These are phyloP conservation scores for Ranitomeya imitator DNA, from an alignment of 2,113 vertebrate species.

Conservation along the genomic window DNA sequence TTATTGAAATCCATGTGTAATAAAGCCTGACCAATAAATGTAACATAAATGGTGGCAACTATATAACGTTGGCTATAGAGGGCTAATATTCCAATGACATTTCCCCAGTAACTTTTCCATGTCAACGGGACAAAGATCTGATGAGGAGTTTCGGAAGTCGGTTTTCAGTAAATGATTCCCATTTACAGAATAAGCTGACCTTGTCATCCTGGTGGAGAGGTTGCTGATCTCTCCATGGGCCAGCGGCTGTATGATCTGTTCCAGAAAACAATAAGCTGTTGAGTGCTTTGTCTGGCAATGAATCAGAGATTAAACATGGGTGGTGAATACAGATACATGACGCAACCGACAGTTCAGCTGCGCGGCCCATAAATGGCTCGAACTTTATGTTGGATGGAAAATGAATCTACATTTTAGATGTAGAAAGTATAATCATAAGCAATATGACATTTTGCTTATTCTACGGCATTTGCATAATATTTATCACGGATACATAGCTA, in stretches of 20 bases:
- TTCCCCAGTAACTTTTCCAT: too few relatives aligned
- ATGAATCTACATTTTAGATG: not conserved
- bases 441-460: too few relatives aligned
- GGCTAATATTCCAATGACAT: too few relatives aligned
- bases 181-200: constrained; percentile 2
- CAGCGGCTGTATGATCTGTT: not conserved
- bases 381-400: not conserved
- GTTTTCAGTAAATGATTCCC: not conserved
- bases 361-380: not conserved
- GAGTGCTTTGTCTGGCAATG: constrained; percentile 33
- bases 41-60: too few relatives aligned
- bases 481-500: too few relatives aligned
- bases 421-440: too few relatives aligned
- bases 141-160: not conserved
- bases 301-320: constrained; percentile 35
- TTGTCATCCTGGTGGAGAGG: not conserved
- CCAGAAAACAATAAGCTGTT: not conserved
- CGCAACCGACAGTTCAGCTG: not conserved
- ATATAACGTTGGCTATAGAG: too few relatives aligned
- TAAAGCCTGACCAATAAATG: too few relatives aligned
- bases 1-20: too few relatives aligned
- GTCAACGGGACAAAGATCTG: not conserved
- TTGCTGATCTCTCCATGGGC: not conserved
- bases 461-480: too few relatives aligned
- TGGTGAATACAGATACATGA: constrained; percentile 3